Evolutionary conservation across 2,888 invertebrate genomes (phyloP), one percentile per base, ranked within the genome.

Genomic region (Watsonalla cultraria): DNA sequence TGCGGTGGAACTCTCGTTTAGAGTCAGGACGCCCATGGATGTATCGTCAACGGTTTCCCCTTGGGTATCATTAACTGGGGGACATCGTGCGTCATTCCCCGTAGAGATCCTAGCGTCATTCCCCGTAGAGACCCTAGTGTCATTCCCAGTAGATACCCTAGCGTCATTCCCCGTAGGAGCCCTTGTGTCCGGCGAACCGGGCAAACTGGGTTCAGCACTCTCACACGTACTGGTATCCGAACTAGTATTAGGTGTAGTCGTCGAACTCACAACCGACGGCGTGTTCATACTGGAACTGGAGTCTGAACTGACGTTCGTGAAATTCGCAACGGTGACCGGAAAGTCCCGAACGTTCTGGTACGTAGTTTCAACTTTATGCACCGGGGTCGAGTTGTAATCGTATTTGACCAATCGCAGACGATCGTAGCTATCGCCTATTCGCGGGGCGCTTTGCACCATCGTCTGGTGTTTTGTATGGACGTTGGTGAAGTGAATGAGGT

Each of bases 141-240:
- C 24, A 24, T 1, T 24, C 24, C 24, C 24, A 1, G 24, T 24
- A 24, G 24, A 2, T 1, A 24, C 24, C 24, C 24, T 24, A 24
- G 24, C 24, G 24, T 24, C 24, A 24, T 24, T 24, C 24, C 24
- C 24, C 24, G 24, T 24, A 24, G 24, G 24, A 24, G 24, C 24
- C 24, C 24, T 24, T 4, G 24, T 24, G 14, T 90, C 93, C 0
- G 93, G 94, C 0, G 93, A 93, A 48, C 94, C 93, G 0, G 96
- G 96, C 54, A 95, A 92, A 61, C 94, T 94, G 0, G 95, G 94
- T 37, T 95, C 94, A 6, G 94, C 94, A 71, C 94, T 94, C 46
- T 88, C 90, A 15, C 95, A 94, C 33, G 94, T 94, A 68, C 94
- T 95, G 0, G 94, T 93, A 58, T 94, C 92, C 0, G 94, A 94